Evolutionary conservation across 2,113 vertebrate genomes (phyloP), one percentile per base, ranked within the genome.

Genomic region (Corvus cornix): DNA sequence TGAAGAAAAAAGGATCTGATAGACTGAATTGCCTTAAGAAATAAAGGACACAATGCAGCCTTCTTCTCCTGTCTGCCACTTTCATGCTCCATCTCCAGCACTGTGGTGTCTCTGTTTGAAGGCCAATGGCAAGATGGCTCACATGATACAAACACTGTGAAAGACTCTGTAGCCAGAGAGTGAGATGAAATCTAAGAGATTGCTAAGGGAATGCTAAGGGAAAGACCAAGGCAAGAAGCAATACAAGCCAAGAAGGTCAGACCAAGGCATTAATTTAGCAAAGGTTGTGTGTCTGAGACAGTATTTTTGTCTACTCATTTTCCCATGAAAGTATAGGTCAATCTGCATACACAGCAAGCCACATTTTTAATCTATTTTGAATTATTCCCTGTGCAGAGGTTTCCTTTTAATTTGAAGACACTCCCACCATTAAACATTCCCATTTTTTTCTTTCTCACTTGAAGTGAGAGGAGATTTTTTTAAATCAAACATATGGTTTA

Each of bases 401-500:
- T 85, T 85, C 5, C 9, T 56, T 55, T 68, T 58, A 51, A 66
- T 74, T 64, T 83, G 17, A 86, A 83, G n/a, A 52, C 13, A 53
- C 1, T 41, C 9, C 7, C 5, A 31, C 16, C 4, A 44, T 44
- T 56, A 91, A 80, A n/a, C 1, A 16, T 39, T 49, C 41, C 1
- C 0, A 12, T 20, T 55, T 26, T 75, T 81, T 66, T 21, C 10
- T 72, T 85, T 79, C 21, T 80, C 16, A 24, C 37, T 44, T 37
- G 6, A 90, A 43, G 13, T 13, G 12, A 76, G 16, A 78, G 6
- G 5, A 9, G 3, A 11, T 18, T 87, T 74, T 56, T 59, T 79
- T n/a, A 6, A 48, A 51, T 1, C 1, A 82, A 75, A 51, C 1
- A 13, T 14, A 41, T 39, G 0, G 1, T 56, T 87, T 75, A 33